Percentiles rank a stretch among this genome's conserved stretches.
These are phyloP conservation scores for Cyprinella venusta DNA, from an alignment of 2,797 vertebrate genomes.

Conservation along the genomic window DNA sequence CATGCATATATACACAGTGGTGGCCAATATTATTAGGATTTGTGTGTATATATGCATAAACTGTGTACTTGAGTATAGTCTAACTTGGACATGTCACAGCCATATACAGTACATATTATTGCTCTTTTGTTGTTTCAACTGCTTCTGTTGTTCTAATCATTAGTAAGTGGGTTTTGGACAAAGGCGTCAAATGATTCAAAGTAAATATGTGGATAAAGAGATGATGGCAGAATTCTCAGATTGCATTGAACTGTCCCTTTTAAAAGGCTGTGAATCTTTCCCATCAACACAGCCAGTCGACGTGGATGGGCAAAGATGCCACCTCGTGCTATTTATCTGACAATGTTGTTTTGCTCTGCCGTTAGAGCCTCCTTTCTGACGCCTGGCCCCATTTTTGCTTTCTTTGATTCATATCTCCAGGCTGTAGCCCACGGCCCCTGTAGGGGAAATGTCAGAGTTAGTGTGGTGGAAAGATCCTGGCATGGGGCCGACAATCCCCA, in stretches of 20 bases:
- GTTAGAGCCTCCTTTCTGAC: constrained; percentile 14
- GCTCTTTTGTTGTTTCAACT: background rate
- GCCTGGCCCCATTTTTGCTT: constrained; percentile 12
- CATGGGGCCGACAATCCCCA: constrained; percentile 56
- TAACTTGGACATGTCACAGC: background rate
- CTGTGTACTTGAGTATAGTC: background rate
- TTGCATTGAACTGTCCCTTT: background rate
- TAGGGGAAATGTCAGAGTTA: constrained; percentile 72
- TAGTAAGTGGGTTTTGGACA: background rate
- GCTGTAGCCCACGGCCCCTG: constrained; percentile 67
- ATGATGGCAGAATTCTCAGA: background rate
- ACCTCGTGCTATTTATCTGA: constrained; percentile 3
- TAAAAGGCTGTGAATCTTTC: background rate
- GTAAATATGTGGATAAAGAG: background rate
- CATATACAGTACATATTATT: background rate
- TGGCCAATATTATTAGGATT: no score
- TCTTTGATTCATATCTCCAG: constrained; percentile 70
- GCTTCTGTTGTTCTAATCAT: background rate
- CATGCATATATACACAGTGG: no score
- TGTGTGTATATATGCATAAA: no score
- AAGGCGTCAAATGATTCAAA: background rate
- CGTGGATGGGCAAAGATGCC: background rate
- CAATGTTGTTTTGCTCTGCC: background rate
- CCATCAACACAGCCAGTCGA: background rate
- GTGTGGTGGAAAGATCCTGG: constrained; percentile 67